phyloP scores from a whole-genome alignment of 2,888 invertebrate species.

The Epicampocera succincta region DNA sequence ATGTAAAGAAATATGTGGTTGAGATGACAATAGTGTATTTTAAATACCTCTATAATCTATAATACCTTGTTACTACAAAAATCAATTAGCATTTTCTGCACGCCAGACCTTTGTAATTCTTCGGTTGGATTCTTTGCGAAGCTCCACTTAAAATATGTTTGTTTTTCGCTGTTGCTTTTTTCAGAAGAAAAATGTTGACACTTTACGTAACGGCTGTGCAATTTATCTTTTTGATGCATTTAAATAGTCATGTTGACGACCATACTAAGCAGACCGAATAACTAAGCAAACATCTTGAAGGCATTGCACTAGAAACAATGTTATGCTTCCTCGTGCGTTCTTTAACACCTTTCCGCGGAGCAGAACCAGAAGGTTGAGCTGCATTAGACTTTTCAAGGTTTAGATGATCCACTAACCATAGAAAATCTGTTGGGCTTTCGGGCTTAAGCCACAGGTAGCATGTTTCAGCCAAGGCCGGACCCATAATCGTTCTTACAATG shows the following conservation, averaged over 20 bases:
- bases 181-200: slow-evolving; percentile 8
- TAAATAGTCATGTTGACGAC: slow-evolving; percentile 9
- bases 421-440: too few relatives aligned
- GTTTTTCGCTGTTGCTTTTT: background rate
- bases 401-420: too few relatives aligned
- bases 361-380: too few relatives aligned
- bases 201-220: slow-evolving; percentile 47
- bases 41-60: slow-evolving; percentile 29
- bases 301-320: slow-evolving; percentile 36
- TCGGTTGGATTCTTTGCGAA: background rate
- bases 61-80: slow-evolving; percentile 10
- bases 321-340: slow-evolving; percentile 30
- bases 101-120: slow-evolving; percentile 10
- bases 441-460: too few relatives aligned
- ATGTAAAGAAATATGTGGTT: too few relatives aligned
- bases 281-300: slow-evolving; percentile 35
- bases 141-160: background rate
- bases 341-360: slow-evolving; percentile 27
- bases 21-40: too few relatives aligned
- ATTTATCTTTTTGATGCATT: slow-evolving; percentile 24
- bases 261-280: slow-evolving; percentile 1
- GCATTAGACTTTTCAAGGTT: too few relatives aligned
- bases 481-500: too few relatives aligned
- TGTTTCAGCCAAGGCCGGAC: too few relatives aligned
- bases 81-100: slow-evolving; percentile 16